These are phyloP conservation scores for Gadopsis bispinosus DNA, from an alignment of 2,797 vertebrate genomes.

Conservation along the genomic window DNA sequence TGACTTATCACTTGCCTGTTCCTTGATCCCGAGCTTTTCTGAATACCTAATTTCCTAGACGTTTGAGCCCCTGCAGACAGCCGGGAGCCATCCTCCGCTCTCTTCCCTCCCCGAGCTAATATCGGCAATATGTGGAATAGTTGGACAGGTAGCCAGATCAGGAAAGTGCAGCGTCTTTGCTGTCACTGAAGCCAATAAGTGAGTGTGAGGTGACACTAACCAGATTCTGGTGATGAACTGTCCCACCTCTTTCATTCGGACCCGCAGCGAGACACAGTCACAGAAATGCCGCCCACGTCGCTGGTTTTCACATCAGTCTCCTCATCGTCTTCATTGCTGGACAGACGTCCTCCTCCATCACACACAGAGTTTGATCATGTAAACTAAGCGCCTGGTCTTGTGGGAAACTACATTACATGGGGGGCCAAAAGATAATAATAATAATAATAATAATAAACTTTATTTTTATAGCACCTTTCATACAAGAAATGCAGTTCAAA, in stretches of 20 bases:
- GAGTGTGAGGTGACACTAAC: conserved; percentile 69
- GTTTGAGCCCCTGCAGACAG: conserved; percentile 46
- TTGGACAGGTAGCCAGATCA: conserved; percentile 59
- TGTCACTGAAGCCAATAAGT: conserved; percentile 64
- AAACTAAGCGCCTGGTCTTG: neutral
- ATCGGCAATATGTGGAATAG: conserved; percentile 21
- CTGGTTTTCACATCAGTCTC: conserved; percentile 70
- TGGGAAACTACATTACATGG: neutral
- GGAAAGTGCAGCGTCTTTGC: conserved; percentile 31
- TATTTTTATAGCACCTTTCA: no score
- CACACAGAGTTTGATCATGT: conserved; percentile 8
- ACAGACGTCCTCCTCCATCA: conserved; percentile 2
- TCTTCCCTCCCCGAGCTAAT: neutral
- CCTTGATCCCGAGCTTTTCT: conserved; percentile 34
- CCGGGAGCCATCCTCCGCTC: conserved; percentile 42
- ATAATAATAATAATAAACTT: no score
- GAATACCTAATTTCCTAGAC: conserved; percentile 11
- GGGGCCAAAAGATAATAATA: no score
- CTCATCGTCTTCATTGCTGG: conserved; percentile 7
- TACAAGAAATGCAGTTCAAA: no score
- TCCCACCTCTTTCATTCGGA: conserved; percentile 50
- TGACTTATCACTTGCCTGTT: conserved; percentile 55
- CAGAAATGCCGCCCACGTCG: conserved; percentile 30
- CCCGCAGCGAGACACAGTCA: conserved; percentile 32
- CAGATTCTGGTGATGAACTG: conserved; percentile 70